Conservation (phyloP, 2,113 vertebrate species). For the Pionites leucogaster region DNA sequence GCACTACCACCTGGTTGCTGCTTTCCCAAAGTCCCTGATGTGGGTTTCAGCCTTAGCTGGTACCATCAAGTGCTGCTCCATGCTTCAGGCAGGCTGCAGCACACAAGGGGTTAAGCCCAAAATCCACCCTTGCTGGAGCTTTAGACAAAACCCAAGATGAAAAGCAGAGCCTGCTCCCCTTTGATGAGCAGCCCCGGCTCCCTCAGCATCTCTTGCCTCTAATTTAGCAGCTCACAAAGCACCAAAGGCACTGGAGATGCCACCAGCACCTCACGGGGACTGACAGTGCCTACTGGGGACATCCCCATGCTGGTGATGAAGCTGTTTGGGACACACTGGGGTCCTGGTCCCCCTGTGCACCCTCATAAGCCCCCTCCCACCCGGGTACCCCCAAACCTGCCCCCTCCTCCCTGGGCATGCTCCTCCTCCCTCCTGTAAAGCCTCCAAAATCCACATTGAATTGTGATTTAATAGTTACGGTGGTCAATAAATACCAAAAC, state of each 20-base stretch:
- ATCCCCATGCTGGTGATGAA: background rate
- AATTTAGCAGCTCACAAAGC: background rate
- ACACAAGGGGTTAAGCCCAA: background rate
- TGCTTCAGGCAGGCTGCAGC: background rate
- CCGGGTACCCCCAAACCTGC: background rate
- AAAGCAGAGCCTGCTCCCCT: background rate
- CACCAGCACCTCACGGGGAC: background rate
- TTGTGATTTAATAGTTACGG: background rate
- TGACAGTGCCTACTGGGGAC: background rate
- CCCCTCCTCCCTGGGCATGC: background rate
- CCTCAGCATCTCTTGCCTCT: background rate
- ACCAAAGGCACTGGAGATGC: background rate
- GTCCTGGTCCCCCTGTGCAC: background rate
- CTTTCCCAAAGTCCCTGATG: background rate
- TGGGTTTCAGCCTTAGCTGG: background rate
- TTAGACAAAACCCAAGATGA: background rate
- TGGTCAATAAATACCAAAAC: background rate
- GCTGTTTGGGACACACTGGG: background rate
- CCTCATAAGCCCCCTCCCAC: background rate
- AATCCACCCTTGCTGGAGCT: background rate
- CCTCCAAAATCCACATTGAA: background rate
- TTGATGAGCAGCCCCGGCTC: slow-evolving; percentile 16
- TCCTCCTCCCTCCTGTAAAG: background rate
- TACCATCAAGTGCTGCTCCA: accelerated
- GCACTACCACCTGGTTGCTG: background rate